Percentiles rank a stretch among this genome's conserved stretches.
Evolutionary conservation across 2,113 vertebrate genomes (phyloP).

Genomic region (Brachyistius frenatus): DNA sequence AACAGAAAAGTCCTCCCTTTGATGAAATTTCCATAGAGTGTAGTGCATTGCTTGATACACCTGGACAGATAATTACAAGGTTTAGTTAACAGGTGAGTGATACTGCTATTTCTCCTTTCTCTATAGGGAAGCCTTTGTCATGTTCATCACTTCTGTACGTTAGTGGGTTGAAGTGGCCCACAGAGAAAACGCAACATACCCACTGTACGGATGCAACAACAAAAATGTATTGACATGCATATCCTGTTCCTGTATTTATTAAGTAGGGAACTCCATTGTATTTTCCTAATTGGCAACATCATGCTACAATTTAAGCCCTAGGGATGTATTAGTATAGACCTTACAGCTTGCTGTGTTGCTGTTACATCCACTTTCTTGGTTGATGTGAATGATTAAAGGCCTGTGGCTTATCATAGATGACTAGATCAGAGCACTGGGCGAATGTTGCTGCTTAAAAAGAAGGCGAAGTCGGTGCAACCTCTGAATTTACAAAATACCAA

Average conservation of each 20-base stretch:
- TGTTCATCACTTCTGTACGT: constrained; percentile 49
- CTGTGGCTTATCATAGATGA: background rate
- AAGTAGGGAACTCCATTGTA: background rate
- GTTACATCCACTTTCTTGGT: constrained; percentile 8
- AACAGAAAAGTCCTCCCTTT: constrained; percentile 12
- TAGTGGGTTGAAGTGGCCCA: constrained; percentile 23
- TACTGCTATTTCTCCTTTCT: constrained; percentile 31
- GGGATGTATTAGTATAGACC: background rate
- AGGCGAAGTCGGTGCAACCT: background rate
- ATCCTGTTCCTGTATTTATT: background rate
- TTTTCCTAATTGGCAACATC: background rate
- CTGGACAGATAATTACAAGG: constrained; percentile 28
- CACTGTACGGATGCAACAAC: constrained; percentile 16
- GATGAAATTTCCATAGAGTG: constrained; percentile 4
- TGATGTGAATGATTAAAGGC: background rate
- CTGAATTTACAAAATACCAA: background rate
- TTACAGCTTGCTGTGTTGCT: background rate
- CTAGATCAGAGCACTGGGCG: background rate
- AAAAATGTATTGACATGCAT: background rate
- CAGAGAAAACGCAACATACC: constrained; percentile 14
- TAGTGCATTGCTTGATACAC: constrained; percentile 10
- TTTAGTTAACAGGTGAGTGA: constrained; percentile 32
- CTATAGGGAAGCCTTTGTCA: constrained; percentile 42
- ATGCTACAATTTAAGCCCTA: background rate
- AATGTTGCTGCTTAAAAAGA: background rate